Conservation (phyloP, 37 sponge, comb jelly and placozoan genomes). For the Tethya wilhelma region DNA sequence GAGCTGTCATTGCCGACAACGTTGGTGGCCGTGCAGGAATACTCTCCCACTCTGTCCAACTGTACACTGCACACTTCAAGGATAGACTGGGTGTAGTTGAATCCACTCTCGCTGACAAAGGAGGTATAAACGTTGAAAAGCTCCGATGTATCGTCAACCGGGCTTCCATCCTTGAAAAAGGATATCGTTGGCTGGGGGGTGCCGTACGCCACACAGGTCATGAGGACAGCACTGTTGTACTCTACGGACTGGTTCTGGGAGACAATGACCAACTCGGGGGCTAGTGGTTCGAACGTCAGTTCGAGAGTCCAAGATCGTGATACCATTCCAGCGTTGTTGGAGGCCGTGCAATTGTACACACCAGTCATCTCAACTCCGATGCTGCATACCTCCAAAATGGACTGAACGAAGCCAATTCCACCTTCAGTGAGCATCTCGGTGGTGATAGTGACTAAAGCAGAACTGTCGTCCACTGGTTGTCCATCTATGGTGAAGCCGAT, state of each 20-base stretch:
- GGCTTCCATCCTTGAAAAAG: constrained; percentile 48
- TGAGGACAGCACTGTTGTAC: neutral
- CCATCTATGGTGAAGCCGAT: constrained; percentile 12
- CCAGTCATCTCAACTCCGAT: constrained; percentile 8
- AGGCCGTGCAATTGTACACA: constrained; percentile 26
- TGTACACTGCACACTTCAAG: too few species aligned
- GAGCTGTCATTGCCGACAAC: constrained; percentile 8
- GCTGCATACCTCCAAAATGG: constrained; percentile 19
- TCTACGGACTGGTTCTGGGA: neutral
- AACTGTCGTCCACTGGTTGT: too few species aligned
- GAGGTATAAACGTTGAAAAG: too few species aligned
- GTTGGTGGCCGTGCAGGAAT: constrained; percentile 11
- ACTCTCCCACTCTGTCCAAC: too few species aligned
- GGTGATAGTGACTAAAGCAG: neutral
- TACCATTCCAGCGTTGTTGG: too few species aligned
- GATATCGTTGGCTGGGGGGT: constrained; percentile 37
- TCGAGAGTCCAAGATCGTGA: too few species aligned
- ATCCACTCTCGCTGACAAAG: too few species aligned
- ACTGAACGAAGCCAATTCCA: constrained; percentile 4
- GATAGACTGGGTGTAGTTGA: too few species aligned
- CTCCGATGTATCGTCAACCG: too few species aligned
- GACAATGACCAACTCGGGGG: too few species aligned
- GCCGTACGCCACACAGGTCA: constrained; percentile 32
- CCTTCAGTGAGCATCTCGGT: constrained; percentile 8
- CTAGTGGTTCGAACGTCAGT: too few species aligned